phyloP scores from a whole-genome alignment of 1,140 invertebrate genomes.

The Caenorhabditis brenneri region DNA sequence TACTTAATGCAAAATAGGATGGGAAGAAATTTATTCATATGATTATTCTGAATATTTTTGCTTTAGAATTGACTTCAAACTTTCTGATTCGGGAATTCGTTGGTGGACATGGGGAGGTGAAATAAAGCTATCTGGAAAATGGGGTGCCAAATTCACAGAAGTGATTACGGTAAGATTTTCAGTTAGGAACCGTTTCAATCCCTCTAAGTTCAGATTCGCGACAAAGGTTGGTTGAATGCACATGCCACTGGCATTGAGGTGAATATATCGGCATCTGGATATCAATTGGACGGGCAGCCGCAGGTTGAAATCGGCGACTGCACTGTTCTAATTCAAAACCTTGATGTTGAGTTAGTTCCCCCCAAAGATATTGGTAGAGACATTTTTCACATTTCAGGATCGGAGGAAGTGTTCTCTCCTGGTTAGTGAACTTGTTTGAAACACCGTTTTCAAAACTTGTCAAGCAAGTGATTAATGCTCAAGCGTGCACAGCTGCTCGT shows the following conservation, averaged over 20 bases:
- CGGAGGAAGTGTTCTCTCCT: slow-evolving; percentile 65
- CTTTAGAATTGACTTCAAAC: slow-evolving; percentile 60
- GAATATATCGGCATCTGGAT: slow-evolving; percentile 52
- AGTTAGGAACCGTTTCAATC: neutral
- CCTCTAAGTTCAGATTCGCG: slow-evolving; percentile 16
- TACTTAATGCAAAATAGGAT: neutral
- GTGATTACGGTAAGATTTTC: slow-evolving; percentile 55
- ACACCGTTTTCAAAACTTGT: slow-evolving; percentile 54
- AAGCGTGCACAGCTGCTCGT: slow-evolving; percentile 61
- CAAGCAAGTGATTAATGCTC: slow-evolving; percentile 59
- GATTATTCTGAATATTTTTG: neutral
- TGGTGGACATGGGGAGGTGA: slow-evolving; percentile 62
- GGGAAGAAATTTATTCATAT: neutral
- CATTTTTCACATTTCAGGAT: slow-evolving; percentile 33
- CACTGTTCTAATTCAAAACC: slow-evolving; percentile 53
- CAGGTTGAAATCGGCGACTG: slow-evolving; percentile 56
- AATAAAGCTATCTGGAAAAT: slow-evolving; percentile 63
- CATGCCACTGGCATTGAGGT: slow-evolving; percentile 59
- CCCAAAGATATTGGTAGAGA: neutral
- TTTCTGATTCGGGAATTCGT: slow-evolving; percentile 59
- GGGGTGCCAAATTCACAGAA: slow-evolving; percentile 63
- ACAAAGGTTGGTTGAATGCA: slow-evolving; percentile 62
- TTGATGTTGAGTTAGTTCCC: slow-evolving; percentile 55
- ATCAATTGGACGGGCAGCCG: slow-evolving; percentile 57
- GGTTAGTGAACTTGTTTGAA: slow-evolving; percentile 67